Conservation (phyloP, 1,140 invertebrate genomes). For the Xylocopa sonorina region DNA sequence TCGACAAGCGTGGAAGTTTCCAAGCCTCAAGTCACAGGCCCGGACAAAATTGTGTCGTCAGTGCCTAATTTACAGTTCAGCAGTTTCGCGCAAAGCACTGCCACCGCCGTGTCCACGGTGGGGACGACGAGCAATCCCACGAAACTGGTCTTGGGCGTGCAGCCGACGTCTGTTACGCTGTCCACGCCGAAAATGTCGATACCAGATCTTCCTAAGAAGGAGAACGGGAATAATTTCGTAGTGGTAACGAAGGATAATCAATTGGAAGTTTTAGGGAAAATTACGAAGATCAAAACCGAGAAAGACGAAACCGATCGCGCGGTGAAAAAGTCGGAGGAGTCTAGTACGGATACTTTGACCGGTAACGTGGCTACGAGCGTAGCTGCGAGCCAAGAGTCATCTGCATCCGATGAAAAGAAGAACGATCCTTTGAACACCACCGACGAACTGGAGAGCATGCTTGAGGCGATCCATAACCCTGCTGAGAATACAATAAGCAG, state of each 20-base stretch:
- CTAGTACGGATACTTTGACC: conserved; percentile 4
- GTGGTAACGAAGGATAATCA: conserved; percentile 37
- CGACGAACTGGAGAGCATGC: conserved; percentile 79
- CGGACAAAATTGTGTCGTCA: neutral
- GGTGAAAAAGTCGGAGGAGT: conserved; percentile 53
- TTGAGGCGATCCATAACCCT: conserved; percentile 80
- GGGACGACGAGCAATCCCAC: conserved; percentile 37
- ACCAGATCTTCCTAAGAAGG: conserved; percentile 69
- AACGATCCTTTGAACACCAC: conserved; percentile 76
- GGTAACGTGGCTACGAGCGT: neutral
- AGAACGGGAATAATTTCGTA: conserved; percentile 17
- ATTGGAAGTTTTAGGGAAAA: conserved; percentile 33
- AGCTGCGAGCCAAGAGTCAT: neutral
- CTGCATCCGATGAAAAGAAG: conserved; percentile 63
- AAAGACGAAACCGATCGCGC: conserved; percentile 38
- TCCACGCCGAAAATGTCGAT: conserved; percentile 73
- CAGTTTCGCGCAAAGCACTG: conserved; percentile 6
- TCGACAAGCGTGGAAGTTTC: neutral
- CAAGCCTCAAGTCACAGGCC: conserved; percentile 15
- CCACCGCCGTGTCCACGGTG: neutral
- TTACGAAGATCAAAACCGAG: conserved; percentile 41
- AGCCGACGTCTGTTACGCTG: conserved; percentile 74
- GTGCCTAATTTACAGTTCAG: conserved; percentile 11
- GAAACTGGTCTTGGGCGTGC: conserved; percentile 59
- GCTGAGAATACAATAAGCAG: conserved; percentile 74